A percentile compares a stretch with the other conserved stretches of the same genome.
phyloP scores from a whole-genome alignment of 2,797 vertebrate genomes.

The Mus minutoides region DNA sequence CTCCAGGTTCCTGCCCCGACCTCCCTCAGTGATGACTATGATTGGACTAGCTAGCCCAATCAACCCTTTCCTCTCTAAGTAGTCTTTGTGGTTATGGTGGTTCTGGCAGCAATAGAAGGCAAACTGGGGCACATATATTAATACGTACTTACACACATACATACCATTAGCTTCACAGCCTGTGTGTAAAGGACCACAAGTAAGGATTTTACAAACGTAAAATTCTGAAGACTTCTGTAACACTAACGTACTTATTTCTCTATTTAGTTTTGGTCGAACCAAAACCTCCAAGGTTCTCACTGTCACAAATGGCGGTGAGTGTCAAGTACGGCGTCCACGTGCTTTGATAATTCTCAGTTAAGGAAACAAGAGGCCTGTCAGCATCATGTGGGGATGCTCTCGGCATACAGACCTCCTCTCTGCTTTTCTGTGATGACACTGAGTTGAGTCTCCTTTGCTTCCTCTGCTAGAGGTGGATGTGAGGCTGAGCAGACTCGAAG shows the following conservation, averaged over 20 bases:
- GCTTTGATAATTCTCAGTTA: neutral
- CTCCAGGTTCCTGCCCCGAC: neutral
- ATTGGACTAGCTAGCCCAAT: neutral
- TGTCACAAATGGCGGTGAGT: neutral
- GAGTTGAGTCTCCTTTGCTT: neutral
- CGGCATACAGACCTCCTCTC: neutral
- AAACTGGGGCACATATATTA: neutral
- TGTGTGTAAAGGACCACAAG: neutral
- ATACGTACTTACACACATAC: neutral
- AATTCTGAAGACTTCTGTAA: neutral
- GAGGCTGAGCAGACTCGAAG: neutral
- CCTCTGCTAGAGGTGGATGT: neutral
- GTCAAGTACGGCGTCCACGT: neutral
- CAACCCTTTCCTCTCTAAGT: neutral
- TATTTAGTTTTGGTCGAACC: neutral
- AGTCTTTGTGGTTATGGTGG: neutral
- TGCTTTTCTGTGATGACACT: neutral
- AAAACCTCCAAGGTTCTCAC: neutral
- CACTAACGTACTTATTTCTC: neutral
- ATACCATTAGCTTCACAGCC: neutral
- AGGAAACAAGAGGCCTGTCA: neutral
- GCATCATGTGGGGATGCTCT: neutral
- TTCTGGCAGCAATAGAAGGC: neutral
- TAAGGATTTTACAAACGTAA: neutral
- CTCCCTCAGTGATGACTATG: neutral